Evolutionary conservation across 2,113 vertebrate species (phyloP), one percentile per base, ranked within the genome.

Genomic region (Numida meleagris): DNA sequence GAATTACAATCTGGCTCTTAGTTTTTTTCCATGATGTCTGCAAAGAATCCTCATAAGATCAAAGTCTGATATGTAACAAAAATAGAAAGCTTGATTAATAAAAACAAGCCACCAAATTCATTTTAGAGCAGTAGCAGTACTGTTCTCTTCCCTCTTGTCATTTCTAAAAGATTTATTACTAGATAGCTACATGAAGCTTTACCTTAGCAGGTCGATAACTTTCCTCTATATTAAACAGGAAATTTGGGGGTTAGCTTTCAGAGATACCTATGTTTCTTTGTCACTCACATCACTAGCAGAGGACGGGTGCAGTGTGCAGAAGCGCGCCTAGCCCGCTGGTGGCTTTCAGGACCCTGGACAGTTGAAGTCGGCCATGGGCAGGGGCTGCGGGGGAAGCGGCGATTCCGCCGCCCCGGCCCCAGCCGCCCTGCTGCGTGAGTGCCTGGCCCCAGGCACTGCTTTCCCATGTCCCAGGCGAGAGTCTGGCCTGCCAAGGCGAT

Each of bases 261-360:
- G 36, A 71, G 87, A 67, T 34, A 20, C 7, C 31, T 11, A 1
- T 1, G 10, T 89, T 73, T 71, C 46, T 57, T 31, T 29, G 74
- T 15, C 68, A 15, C 25, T 66, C 36, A 8, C 76, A 33, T 8
- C 12, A 2, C 38, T 0, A 19, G 48, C 27, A 71, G 50, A 11
- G 18, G 77, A 42, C 50, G 58, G 34, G 67, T 1, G 5, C 11
- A 7, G 5, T 7, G 8, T 4, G 21, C 29, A 8, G 53, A 8
- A 25, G n/a, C 5, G 46, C 31, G 68, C 7, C 36, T 12, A 13
- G 73, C 1, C 11, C 0, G 16, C 5, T 1, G 38, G 1, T 1
- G 20, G 20, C 8, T 40, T 92, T 96, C 98, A 98, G 97, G 2
- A 98, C 97, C 97, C 45, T 97, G 98, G 98, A 98, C 96, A 98